Conservation (phyloP, 2,888 invertebrate genomes). For the Lochmaea crataegi region DNA sequence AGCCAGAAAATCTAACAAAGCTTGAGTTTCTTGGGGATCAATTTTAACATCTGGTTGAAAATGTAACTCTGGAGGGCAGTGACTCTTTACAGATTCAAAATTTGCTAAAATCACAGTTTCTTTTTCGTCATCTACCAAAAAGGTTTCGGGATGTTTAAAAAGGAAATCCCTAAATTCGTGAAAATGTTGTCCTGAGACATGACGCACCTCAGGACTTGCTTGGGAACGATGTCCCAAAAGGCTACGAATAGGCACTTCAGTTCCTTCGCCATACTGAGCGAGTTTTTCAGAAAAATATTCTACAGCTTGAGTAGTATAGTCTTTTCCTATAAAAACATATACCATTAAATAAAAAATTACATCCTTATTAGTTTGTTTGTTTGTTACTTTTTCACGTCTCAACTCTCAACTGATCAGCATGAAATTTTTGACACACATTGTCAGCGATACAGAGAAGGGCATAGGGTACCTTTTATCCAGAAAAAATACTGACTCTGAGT, state of each 20-base stretch:
- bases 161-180: conserved; percentile 93
- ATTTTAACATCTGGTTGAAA: conserved; percentile 82
- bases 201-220: conserved; percentile 96
- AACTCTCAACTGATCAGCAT: no score
- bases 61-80: conserved; percentile 76
- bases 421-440: no score
- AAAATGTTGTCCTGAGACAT: conserved; percentile 94
- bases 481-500: no score
- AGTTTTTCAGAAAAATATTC: conserved; percentile 97
- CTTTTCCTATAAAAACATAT: conserved; percentile 70
- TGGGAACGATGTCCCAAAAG: conserved; percentile 96
- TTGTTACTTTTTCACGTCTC: no score
- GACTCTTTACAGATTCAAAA: conserved; percentile 57
- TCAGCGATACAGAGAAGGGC: no score
- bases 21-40: conserved; percentile 86
- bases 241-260: conserved; percentile 97
- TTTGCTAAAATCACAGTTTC: conserved; percentile 80
- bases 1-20: conserved; percentile 81
- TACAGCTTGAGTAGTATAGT: conserved; percentile 96
- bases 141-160: conserved; percentile 84
- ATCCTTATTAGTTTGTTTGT: no score
- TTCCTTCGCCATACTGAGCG: conserved; percentile 93
- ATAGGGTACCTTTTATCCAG: no score
- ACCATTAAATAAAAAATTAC: no score
- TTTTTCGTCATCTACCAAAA: conserved; percentile 85